Evolutionary conservation across 2,888 invertebrate species (phyloP).

Genomic region (Quadroppia sp.): DNA sequence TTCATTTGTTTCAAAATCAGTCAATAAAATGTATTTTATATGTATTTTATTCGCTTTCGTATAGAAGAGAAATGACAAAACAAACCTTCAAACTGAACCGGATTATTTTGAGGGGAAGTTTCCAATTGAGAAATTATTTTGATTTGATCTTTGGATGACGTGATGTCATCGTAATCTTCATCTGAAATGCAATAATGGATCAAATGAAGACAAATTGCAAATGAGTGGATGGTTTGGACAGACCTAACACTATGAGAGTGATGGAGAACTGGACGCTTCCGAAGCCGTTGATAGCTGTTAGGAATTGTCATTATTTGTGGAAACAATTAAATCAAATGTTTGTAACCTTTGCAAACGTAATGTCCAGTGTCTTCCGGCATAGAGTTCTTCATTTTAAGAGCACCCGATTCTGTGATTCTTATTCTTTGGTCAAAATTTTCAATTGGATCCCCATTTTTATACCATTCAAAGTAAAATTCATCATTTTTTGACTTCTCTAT

Average conservation of each 20-base stretch:
- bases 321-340: neutral
- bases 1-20: too few species aligned
- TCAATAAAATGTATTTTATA: too few species aligned
- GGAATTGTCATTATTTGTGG: neutral
- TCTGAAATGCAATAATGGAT: neutral
- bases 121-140: too few species aligned
- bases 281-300: constrained; percentile 8
- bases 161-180: neutral
- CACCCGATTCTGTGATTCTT: constrained; percentile 43
- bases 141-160: neutral
- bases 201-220: too few species aligned
- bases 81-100: too few species aligned
- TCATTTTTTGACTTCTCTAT: constrained; percentile 2
- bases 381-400: constrained; percentile 44
- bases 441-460: neutral
- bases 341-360: constrained; percentile 42
- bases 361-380: constrained; percentile 45
- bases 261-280: neutral
- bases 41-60: too few species aligned
- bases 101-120: too few species aligned
- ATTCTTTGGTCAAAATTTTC: constrained; percentile 41
- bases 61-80: too few species aligned
- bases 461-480: constrained; percentile 20
- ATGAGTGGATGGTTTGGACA: neutral
- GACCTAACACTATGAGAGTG: neutral